Percentiles rank a stretch among this genome's conserved stretches.
These are phyloP conservation scores for Eurois occulta DNA, from an alignment of 2,888 invertebrate species.

Conservation along the genomic window DNA sequence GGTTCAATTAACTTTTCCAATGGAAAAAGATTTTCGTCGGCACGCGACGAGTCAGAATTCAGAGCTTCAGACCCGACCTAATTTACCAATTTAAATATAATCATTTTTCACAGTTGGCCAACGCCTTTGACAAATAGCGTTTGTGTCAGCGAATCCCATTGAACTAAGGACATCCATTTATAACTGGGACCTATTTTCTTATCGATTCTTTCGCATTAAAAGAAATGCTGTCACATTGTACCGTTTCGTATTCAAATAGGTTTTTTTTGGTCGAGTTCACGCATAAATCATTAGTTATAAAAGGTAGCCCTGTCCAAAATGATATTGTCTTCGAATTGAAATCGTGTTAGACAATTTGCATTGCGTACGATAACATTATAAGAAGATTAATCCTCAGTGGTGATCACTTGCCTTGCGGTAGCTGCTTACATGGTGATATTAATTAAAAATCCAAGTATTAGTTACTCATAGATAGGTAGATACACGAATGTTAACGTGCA, in stretches of 20 bases:
- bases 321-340: constrained; percentile 43
- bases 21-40: constrained; percentile 3
- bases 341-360: constrained; percentile 48
- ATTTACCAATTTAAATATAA: constrained; percentile 30
- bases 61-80: background rate
- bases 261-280: constrained; percentile 28
- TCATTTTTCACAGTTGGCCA: constrained; percentile 53
- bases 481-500: constrained; percentile 35
- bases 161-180: constrained; percentile 48
- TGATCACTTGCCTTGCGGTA: constrained; percentile 49
- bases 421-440: constrained; percentile 18
- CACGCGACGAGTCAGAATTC: background rate
- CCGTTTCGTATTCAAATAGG: constrained; percentile 33
- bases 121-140: constrained; percentile 46
- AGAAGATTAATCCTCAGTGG: constrained; percentile 14
- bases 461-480: constrained; percentile 33
- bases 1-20: constrained; percentile 19
- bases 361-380: constrained; percentile 34
- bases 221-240: constrained; percentile 31
- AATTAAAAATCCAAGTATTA: constrained; percentile 14
- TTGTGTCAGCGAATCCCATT: constrained; percentile 53
- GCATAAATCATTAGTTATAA: constrained; percentile 42
- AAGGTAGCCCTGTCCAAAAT: constrained; percentile 24
- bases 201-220: constrained; percentile 26
- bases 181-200: constrained; percentile 47